These are phyloP conservation scores for Pandemis cinnamomeana DNA, from an alignment of 2,888 invertebrate genomes.

Conservation along the genomic window DNA sequence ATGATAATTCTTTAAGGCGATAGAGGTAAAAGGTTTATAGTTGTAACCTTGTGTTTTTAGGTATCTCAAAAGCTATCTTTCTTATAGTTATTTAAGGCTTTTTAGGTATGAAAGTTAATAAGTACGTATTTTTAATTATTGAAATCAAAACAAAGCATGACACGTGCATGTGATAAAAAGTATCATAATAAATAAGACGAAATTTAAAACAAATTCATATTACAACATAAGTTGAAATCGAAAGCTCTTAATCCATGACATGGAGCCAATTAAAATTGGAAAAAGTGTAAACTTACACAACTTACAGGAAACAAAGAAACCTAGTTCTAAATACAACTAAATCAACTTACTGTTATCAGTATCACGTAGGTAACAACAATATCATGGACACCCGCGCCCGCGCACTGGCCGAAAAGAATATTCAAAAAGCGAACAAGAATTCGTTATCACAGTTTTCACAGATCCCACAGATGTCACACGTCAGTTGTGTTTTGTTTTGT, in stretches of 20 bases:
- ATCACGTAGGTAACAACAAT: conserved; percentile 47
- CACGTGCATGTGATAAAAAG: neutral
- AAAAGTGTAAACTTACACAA: conserved; percentile 10
- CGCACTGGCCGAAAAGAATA: conserved; percentile 29
- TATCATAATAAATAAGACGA: neutral
- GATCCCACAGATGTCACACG: conserved; percentile 56
- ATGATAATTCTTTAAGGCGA: neutral
- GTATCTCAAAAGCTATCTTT: neutral
- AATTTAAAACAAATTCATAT: neutral
- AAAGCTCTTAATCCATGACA: neutral
- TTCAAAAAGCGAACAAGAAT: conserved; percentile 53
- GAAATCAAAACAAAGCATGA: neutral
- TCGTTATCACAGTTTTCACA: conserved; percentile 59
- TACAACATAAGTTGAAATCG: neutral
- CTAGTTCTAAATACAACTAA: conserved; percentile 38
- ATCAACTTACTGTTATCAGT: conserved; percentile 77
- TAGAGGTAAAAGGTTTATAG: neutral
- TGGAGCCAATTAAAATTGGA: neutral
- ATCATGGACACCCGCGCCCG: conserved; percentile 19
- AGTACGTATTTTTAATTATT: neutral
- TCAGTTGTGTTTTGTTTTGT: conserved; percentile 55
- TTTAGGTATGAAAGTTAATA: neutral
- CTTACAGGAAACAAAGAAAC: conserved; percentile 32
- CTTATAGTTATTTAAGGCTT: neutral
- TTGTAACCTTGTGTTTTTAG: neutral